Base-by-base conservation (phyloP, 2,797 vertebrate genomes). In the Antrozous pallidus region DNA sequence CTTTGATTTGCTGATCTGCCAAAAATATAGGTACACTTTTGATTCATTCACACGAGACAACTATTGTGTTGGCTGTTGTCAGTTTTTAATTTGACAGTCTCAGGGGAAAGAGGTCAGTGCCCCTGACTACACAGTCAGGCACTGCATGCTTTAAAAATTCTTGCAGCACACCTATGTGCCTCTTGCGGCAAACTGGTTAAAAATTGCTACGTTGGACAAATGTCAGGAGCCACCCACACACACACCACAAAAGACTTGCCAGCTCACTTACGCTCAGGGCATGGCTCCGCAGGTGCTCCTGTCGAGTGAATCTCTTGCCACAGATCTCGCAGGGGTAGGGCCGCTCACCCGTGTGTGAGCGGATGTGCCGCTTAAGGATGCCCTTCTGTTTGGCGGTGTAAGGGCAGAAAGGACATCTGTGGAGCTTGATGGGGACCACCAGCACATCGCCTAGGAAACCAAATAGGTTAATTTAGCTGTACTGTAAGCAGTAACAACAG, bases 361-460 rank as follows among this genome's bases (percentile, higher is more conserved):
- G 99, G 94, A 99, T 99, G 98, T 99, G 99, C 26, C 99, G 98
- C 93, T 99, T 99, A 38, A 99, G 98, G 94, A 99, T 99, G 6
- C 99, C 99, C 95, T 99, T 99, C 98, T 99, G 99, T 88, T 99
- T 99, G 92, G 99, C 99, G 0, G 99, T 99, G 98, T 99, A 99
- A 0, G 99, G 99, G 83, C 99, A 99, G 98, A 99, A 99, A 0
- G 99, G 99, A 82, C 99, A 99, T 95, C 99, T 99, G 98, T 99
- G 99, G 65, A 99, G 99, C 98, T 99, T 99, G 97, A 99, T 99
- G 0, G 99, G 99, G 96, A 99, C 99, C 65, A 99, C 98, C 90
- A 99, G 97, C 90, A 99, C 98, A 6, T 99, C 99, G 85, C 99
- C 99, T 98, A 93, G 74, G 87, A 69, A 26, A 22, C 1, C 74